phyloP scores from a whole-genome alignment of 2,113 vertebrate genomes.

The Arizona elegans region DNA sequence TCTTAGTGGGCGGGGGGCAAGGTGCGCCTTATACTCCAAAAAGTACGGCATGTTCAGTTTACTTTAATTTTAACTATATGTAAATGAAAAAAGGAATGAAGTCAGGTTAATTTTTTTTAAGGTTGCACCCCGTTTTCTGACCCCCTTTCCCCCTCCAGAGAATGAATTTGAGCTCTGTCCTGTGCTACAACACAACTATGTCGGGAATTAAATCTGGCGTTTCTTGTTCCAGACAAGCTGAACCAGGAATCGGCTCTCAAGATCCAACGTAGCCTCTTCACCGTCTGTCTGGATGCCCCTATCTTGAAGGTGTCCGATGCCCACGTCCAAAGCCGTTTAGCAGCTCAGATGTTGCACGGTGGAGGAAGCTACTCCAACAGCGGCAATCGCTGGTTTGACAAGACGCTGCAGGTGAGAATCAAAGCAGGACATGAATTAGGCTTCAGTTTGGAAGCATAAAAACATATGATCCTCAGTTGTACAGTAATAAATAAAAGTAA shows the following conservation, averaged over 20 bases:
- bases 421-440: not conserved
- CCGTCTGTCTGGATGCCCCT: slow-evolving; percentile 78
- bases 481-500: not conserved
- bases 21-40: too few species aligned
- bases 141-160: not conserved
- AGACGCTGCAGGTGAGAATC: slow-evolving; percentile 77
- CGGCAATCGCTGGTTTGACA: slow-evolving; percentile 87
- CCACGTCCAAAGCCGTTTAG: slow-evolving; percentile 73
- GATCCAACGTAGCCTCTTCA: slow-evolving; percentile 81
- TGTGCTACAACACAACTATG: not conserved
- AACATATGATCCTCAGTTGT: not conserved
- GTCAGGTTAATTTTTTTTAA: not conserved
- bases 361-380: slow-evolving; percentile 84
- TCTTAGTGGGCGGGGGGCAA: too few species aligned
- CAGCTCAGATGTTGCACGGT: slow-evolving; percentile 81
- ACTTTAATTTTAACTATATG: not conserved
- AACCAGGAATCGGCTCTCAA: slow-evolving; percentile 79
- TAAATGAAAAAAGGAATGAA: not conserved
- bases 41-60: not conserved
- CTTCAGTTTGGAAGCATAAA: not conserved
- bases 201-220: not conserved
- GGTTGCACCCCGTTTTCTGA: not conserved
- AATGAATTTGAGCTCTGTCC: not conserved
- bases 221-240: slow-evolving; percentile 68
- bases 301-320: slow-evolving; percentile 82